These are phyloP conservation scores for Drosophila putrida DNA, from an alignment of 2,888 invertebrate genomes.

Conservation along the genomic window DNA sequence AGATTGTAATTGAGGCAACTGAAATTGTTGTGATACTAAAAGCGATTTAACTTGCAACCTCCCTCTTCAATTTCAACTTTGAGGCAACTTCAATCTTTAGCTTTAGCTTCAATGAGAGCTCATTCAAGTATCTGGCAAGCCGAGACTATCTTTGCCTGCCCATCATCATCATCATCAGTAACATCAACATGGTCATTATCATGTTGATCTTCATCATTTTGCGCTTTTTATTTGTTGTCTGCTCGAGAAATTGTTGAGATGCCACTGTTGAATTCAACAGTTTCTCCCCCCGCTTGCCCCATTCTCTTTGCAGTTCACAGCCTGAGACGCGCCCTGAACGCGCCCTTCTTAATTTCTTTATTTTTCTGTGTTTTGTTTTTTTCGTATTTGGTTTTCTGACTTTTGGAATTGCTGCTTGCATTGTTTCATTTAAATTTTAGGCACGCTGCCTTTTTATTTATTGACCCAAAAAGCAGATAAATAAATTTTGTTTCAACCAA, in stretches of 20 bases:
- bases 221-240: constrained; percentile 69
- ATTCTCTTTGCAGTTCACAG: neutral
- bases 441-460: constrained; percentile 72
- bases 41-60: neutral
- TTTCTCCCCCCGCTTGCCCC: neutral
- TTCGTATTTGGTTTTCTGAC: constrained; percentile 3
- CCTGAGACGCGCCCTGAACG: constrained; percentile 60
- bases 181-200: constrained; percentile 29
- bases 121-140: constrained; percentile 63
- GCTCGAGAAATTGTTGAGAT: constrained; percentile 74
- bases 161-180: constrained; percentile 24
- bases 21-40: constrained; percentile 1
- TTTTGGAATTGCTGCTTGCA: constrained; percentile 32
- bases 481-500: constrained; percentile 64
- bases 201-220: constrained; percentile 40
- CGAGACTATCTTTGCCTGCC: constrained; percentile 36
- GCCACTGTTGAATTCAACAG: constrained; percentile 51
- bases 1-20: constrained; percentile 14
- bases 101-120: constrained; percentile 63
- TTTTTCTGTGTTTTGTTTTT: constrained; percentile 13
- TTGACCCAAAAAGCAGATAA: constrained; percentile 78
- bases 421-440: constrained; percentile 77
- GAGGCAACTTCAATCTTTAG: constrained; percentile 36
- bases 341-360: constrained; percentile 47
- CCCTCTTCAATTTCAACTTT: neutral